These are phyloP conservation scores for Ptychobarbus kaznakovi DNA, from an alignment of 2,797 vertebrate genomes.

Conservation along the genomic window DNA sequence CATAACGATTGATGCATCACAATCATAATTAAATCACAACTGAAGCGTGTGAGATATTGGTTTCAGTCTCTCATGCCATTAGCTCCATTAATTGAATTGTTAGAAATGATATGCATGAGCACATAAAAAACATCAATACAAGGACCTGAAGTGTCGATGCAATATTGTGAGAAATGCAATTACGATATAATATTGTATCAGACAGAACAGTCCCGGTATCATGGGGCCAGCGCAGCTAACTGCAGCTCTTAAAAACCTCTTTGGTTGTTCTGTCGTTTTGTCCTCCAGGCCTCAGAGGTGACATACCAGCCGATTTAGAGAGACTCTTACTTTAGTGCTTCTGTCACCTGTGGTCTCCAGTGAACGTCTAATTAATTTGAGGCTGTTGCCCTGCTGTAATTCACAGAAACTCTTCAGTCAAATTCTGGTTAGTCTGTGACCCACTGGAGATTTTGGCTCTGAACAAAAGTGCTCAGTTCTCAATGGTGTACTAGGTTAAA, in stretches of 20 bases:
- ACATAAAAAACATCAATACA: neutral
- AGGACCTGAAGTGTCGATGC: neutral
- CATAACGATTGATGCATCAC: neutral
- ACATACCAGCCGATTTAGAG: constrained; percentile 25
- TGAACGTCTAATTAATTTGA: neutral
- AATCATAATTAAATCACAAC: neutral
- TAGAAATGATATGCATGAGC: neutral
- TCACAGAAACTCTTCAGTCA: neutral
- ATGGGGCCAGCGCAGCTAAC: neutral
- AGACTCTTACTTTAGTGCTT: constrained; percentile 36
- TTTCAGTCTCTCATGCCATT: constrained; percentile 12
- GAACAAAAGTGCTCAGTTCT: constrained; percentile 5
- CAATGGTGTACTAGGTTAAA: neutral
- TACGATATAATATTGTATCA: neutral
- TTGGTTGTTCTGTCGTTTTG: constrained; percentile 1
- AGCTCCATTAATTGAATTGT: neutral
- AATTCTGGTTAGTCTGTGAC: neutral
- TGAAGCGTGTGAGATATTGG: neutral
- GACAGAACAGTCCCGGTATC: neutral
- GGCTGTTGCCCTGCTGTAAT: constrained; percentile 29
- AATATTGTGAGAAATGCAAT: neutral
- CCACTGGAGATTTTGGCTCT: neutral
- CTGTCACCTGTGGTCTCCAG: constrained; percentile 28
- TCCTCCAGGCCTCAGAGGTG: neutral
- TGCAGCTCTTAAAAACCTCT: neutral